Percentiles rank a stretch among this genome's conserved stretches.
Conservation (phyloP, 2,888 invertebrate species). For the Adineta ricciae region DNA sequence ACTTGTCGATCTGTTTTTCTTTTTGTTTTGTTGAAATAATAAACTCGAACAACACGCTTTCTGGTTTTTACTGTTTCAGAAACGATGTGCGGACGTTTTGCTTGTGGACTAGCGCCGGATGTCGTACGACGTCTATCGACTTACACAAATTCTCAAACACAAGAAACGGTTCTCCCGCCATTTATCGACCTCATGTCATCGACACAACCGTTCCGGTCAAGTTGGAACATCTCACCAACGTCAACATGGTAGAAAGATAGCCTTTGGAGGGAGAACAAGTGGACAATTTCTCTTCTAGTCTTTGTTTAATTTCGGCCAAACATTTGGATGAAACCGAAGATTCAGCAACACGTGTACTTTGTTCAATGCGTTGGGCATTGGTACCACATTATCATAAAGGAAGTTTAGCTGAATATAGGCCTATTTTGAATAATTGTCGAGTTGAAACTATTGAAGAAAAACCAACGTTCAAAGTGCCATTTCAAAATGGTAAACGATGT, state of each 20-base stretch:
- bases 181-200: not conserved
- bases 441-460: constrained; percentile 1
- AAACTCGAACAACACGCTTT: not conserved
- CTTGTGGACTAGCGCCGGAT: constrained; percentile 10
- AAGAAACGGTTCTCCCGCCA: not conserved
- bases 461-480: constrained; percentile 1
- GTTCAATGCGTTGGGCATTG: not conserved
- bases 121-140: constrained; percentile 7
- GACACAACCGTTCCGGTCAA: not conserved
- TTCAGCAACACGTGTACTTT: not conserved
- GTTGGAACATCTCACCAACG: not conserved
- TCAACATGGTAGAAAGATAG: not conserved
- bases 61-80: not conserved
- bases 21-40: not conserved
- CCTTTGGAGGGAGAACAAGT: too few species aligned
- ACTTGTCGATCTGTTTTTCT: not conserved
- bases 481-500: constrained; percentile 3
- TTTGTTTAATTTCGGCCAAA: not conserved
- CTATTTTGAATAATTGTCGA: constrained; percentile 9
- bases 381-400: constrained; percentile 6
- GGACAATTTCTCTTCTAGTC: not conserved
- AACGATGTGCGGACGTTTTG: not conserved
- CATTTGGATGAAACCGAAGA: constrained; percentile 1
- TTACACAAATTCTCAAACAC: not conserved
- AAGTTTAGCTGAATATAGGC: not conserved